Evolutionary conservation across 2,113 vertebrate species (phyloP).

Genomic region (Galemys pyrenaicus): DNA sequence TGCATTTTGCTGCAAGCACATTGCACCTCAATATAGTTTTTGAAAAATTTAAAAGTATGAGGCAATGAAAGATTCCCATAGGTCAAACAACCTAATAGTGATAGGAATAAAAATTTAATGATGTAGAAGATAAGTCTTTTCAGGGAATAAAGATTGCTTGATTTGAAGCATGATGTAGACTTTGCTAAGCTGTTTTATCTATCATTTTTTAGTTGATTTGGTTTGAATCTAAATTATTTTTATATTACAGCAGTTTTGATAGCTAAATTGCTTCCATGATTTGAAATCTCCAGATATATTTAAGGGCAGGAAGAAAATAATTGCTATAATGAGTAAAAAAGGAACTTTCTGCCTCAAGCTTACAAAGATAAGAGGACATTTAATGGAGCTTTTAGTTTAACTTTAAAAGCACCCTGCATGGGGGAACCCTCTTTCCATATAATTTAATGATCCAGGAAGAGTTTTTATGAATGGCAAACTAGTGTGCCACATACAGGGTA

Average conservation of each 20-base stretch:
- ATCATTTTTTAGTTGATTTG: constrained; percentile 59
- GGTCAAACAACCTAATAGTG: constrained; percentile 54
- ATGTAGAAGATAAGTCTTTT: constrained; percentile 58
- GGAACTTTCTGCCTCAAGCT: constrained; percentile 61
- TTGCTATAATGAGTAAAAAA: constrained; percentile 71
- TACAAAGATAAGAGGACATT: constrained; percentile 64
- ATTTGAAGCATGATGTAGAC: neutral
- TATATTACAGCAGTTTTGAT: constrained; percentile 69
- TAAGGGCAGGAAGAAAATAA: constrained; percentile 69
- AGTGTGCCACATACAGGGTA: neutral
- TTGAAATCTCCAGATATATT: constrained; percentile 74
- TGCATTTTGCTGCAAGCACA: neutral
- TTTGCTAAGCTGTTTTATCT: constrained; percentile 50
- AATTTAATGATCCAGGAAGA: constrained; percentile 61
- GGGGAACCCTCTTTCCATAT: constrained; percentile 16
- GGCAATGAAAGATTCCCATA: neutral
- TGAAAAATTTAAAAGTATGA: constrained; percentile 10
- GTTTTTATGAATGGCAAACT: constrained; percentile 40
- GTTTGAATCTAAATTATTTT: constrained; percentile 73
- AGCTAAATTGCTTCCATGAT: constrained; percentile 73
- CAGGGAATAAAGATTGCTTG: constrained; percentile 52
- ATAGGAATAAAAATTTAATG: constrained; percentile 70
- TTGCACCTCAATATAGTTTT: neutral
- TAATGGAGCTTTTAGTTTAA: constrained; percentile 63
- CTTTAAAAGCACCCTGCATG: constrained; percentile 55